Conservation (phyloP, 2,113 vertebrate species). For the Fulmarus glacialis region DNA sequence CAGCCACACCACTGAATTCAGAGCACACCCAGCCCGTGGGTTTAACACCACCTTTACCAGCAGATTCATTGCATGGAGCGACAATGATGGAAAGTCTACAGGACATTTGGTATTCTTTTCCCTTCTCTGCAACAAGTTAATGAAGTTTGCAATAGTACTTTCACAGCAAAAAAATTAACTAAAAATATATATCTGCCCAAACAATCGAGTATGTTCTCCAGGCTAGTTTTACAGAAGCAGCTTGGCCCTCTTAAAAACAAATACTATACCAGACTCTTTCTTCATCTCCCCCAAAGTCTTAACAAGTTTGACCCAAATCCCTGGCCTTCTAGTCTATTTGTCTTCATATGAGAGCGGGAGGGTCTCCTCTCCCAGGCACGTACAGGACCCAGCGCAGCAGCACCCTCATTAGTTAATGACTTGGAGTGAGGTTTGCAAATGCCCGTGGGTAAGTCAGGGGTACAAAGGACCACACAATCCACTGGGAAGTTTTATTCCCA, state of each 20-base stretch:
- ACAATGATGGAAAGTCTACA: no score
- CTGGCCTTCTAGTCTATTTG: neutral
- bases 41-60: neutral
- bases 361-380: neutral
- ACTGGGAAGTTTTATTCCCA: neutral
- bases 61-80: rapidly evolving
- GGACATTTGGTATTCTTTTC: no score
- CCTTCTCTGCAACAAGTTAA: neutral
- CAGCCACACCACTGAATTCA: no score
- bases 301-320: no score
- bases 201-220: rapidly evolving
- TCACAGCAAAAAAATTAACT: no score
- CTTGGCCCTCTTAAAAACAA: neutral
- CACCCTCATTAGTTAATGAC: rapidly evolving
- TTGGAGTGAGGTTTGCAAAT: neutral
- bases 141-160: neutral
- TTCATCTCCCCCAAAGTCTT: rapidly evolving
- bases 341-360: rapidly evolving
- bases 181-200: rapidly evolving
- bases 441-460: neutral
- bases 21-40: neutral
- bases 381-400: neutral
- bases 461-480: neutral
- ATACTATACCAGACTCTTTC: neutral
- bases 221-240: neutral